Percentiles rank a stretch among this genome's conserved stretches.
phyloP scores from a whole-genome alignment of 1,140 invertebrate species.

The Orussus abietinus region DNA sequence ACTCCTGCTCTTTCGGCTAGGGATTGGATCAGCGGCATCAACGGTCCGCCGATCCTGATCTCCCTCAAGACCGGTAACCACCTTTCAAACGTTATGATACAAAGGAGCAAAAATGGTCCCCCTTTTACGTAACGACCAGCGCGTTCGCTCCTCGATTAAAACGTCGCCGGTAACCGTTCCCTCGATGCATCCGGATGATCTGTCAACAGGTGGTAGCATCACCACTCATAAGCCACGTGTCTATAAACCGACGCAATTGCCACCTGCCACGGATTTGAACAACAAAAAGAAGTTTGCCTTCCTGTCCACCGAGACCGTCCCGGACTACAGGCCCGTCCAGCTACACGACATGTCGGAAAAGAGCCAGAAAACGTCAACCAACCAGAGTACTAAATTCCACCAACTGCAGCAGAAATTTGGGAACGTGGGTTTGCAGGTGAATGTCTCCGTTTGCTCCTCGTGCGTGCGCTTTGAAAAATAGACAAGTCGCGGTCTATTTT shows the following conservation, averaged over 20 bases:
- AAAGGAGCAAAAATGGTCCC: too few relatives aligned
- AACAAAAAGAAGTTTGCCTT: slow-evolving; percentile 83
- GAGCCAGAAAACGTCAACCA: slow-evolving; percentile 67
- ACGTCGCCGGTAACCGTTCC: slow-evolving; percentile 5
- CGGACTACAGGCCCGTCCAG: slow-evolving; percentile 74
- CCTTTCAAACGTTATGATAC: too few relatives aligned
- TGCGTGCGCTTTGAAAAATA: too few relatives aligned
- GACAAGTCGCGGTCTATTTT: slow-evolving; percentile 11
- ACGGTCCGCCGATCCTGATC: slow-evolving; percentile 75
- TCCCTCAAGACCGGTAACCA: slow-evolving; percentile 73
- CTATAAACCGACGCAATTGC: slow-evolving; percentile 54
- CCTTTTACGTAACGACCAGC: too few relatives aligned
- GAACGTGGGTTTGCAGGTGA: slow-evolving; percentile 52
- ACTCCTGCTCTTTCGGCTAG: slow-evolving; percentile 78
- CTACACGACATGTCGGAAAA: slow-evolving; percentile 59
- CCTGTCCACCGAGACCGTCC: slow-evolving; percentile 74
- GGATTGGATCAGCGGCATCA: slow-evolving; percentile 85
- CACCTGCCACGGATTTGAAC: slow-evolving; percentile 62
- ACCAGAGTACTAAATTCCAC: slow-evolving; percentile 74
- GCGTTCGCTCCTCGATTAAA: too few relatives aligned
- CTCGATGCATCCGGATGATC: slow-evolving; percentile 2
- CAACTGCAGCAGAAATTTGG: slow-evolving; percentile 70
- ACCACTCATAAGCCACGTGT: slow-evolving; percentile 69
- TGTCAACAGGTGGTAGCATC: slow-evolving; percentile 59
- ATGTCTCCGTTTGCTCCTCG: too few relatives aligned